Evolutionary conservation across 2,888 invertebrate genomes (phyloP), one percentile per base, ranked within the genome.

Genomic region (Steinernema scapterisci): DNA sequence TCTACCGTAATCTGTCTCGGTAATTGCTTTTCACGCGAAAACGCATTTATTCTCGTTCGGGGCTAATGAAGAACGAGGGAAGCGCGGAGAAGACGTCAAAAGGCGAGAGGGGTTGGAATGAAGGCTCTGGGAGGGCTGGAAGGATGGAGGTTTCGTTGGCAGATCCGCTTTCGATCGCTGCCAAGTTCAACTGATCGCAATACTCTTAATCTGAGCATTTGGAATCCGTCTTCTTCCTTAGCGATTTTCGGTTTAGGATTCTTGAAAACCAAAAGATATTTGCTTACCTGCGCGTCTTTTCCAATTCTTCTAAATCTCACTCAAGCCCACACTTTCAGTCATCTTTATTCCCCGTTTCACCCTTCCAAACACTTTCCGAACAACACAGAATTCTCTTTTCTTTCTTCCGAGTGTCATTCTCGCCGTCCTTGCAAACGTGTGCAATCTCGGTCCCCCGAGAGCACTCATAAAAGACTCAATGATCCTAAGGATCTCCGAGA

Each of bases 21-120:
- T 63, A 63, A 63, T 63, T 63, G 63, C 31, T 27, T 63, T 63
- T 63, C 63, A 16, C 63, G 63, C 63, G 63, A 63, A 38, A 38
- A 38, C 31, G 6, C 63, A 63, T 63, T 63, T 63, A 16, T 38
- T 63, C 63, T 63, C 16, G 38, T 38, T 27, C 31, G 63, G n/a
- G 16, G 38, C 63, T 63, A 63, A 63, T 63, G 63, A 63, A 63
- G 63, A 63, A 63, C 63, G 48, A 48, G 13, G 13, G 48, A 48
- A 48, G 13, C n/a, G 48, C 16, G 6, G n/a, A 19, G 48, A 13
- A 48, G 19, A 9, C 38, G 38, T 38, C 38, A 38, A 38, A 38
- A 9, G 38, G 38, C 38, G 38, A 38, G 9, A 19, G 16, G 48
- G 48, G 13, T 48, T 48, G 7, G 48, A 16, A 48, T n/a, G n/a